Percentiles rank a stretch among this genome's conserved stretches.
Evolutionary conservation across 2,797 vertebrate genomes (phyloP).

Genomic region (Notoglanidium macrostoma): DNA sequence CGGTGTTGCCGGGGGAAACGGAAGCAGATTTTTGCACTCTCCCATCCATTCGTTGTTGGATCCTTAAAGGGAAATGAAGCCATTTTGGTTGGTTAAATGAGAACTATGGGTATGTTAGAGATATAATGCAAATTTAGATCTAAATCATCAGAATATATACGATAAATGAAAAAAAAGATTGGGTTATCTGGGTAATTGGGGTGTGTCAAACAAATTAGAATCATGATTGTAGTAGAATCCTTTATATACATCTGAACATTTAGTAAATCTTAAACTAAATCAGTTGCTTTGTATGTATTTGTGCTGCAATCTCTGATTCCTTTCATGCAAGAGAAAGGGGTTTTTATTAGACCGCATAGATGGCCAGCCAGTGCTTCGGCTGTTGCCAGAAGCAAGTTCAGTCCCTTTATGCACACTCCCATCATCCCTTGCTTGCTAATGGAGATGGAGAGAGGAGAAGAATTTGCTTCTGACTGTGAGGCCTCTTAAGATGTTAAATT

Average conservation of each 20-base stretch:
- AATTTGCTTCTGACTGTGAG: neutral
- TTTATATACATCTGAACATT: neutral
- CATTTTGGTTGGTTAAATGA: slow-evolving; percentile 31
- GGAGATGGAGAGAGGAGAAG: neutral
- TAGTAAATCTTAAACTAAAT: neutral
- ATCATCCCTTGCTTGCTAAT: slow-evolving; percentile 36
- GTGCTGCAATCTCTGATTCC: slow-evolving; percentile 1
- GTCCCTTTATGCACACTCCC: slow-evolving; percentile 1
- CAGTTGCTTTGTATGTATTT: neutral
- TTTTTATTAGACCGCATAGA: slow-evolving; percentile 24
- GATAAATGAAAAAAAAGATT: neutral
- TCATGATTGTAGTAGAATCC: neutral
- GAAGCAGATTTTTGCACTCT: slow-evolving; percentile 43
- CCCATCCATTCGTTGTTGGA: slow-evolving; percentile 15
- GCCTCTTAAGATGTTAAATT: neutral
- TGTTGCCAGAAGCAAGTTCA: slow-evolving; percentile 13
- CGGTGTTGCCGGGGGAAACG: slow-evolving; percentile 54
- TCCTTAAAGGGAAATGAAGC: slow-evolving; percentile 21
- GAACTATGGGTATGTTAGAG: neutral
- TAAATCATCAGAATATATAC: neutral
- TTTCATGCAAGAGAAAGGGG: slow-evolving; percentile 28
- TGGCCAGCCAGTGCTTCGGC: slow-evolving; percentile 17
- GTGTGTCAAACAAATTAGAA: neutral
- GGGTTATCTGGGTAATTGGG: neutral
- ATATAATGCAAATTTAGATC: neutral